Evolutionary conservation across 2,797 vertebrate genomes (phyloP), one percentile per base, ranked within the genome.

Genomic region (Menidia menidia): DNA sequence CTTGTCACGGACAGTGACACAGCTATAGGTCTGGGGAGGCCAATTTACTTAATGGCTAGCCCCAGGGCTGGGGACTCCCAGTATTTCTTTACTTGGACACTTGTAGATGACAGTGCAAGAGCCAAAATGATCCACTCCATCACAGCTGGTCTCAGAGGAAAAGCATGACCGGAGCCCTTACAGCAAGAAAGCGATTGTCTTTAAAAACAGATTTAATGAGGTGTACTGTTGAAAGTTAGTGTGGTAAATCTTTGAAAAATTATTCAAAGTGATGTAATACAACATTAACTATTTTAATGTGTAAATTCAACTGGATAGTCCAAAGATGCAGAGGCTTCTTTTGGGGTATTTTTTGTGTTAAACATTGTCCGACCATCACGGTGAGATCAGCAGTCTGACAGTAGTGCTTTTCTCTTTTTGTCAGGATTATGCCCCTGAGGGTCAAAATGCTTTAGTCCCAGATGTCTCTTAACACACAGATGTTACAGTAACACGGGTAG

Each of bases 401-500:
- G 87, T 89, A 73, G 66, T 70, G 31, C 69, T 66, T 75, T 74
- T 58, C 59, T 60, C 69, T 92, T 84, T 87, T 92, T 88, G 35
- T 76, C 78, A 78, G 72, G 56, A 92, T 92, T 84, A 35, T 80
- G 85, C 86, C 89, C 90, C 68, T 71, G 75, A 86, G 93, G 95
- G 95, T 97, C 95, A 96, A 92, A 94, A 94, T 92, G 85, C 88
- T 95, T 95, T 89, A 86, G 92, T 96, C 95, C 93, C 93, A 78
- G 68, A 89, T 93, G 93, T 91, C 93, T 94, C 92, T 95, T 96
- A 95, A 96, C 95, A 96, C 95, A 92, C 95, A 98, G 96, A 98
- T 96, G 96, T 97, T 98, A 99, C 98, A 97, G 97, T 99, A 98
- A 96, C 95, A 92, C 92, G 92, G 92, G 92, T 93, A 92, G 92